Percentiles rank a stretch among this genome's conserved stretches.
Conservation (phyloP, 2,113 vertebrate species). For the Corythaixoides concolor region DNA sequence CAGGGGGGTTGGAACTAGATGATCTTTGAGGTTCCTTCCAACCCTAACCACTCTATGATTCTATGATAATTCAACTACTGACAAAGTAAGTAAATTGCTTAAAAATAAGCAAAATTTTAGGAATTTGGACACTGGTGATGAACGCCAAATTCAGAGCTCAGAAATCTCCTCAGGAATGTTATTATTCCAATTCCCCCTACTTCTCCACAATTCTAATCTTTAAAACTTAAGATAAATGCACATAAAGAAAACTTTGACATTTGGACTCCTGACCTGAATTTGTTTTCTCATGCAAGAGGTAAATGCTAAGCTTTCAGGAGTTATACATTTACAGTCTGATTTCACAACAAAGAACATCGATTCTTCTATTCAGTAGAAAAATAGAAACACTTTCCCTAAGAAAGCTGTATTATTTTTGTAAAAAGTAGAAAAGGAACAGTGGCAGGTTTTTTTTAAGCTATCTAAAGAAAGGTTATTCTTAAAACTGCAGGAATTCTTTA, state of each 20-base stretch:
- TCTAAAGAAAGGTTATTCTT: neutral
- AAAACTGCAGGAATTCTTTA: neutral
- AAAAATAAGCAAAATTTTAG: neutral
- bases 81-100: neutral
- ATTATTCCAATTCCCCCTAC: neutral
- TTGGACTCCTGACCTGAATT: neutral
- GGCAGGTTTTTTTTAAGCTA: accelerated
- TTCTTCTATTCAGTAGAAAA: neutral
- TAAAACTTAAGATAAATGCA: neutral
- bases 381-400: neutral
- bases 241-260: neutral
- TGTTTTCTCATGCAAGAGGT: neutral
- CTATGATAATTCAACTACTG: neutral
- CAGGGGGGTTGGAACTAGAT: no score
- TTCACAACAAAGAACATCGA: neutral
- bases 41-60: no score
- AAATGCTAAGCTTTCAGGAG: neutral
- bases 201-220: neutral
- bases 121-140: neutral
- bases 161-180: neutral
- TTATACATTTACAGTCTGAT: neutral
- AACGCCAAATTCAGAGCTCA: neutral
- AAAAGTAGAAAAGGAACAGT: neutral
- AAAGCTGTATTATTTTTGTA: neutral
- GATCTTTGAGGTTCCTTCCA: no score